Base-by-base conservation (phyloP, 2,797 vertebrate genomes). In the Hippopotamyrus pictus region DNA sequence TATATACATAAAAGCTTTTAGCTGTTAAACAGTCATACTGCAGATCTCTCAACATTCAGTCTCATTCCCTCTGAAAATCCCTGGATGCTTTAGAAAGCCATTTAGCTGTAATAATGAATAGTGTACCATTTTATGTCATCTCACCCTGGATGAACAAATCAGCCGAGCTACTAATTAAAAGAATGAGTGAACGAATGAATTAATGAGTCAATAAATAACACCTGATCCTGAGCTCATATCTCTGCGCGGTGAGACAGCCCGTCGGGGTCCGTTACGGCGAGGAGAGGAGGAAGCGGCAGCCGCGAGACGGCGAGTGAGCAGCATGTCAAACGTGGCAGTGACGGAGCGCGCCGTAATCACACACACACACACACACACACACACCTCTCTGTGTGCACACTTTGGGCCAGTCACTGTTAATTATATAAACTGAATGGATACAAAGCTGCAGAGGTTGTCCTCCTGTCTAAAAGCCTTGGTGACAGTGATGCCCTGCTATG, bases 151-250 rank as follows among this genome's bases (percentile, higher is more conserved):
- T 82, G 76, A 82, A 82, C 76, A 82, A 41, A 82, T 82, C 76
- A 82, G 17, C 76, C 76, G 19, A 82, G 76, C 76, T 44, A 46
- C 76, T 82, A 82, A 82, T 82, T 82, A 82, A 82, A 82, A 82
- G 76, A 82, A 82, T 82, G 76, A 82, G 76, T 82, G 76, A 82
- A 82, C 41, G 76, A 82, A 82, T 82, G 76, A 82, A 82, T 82
- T 82, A 82, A 82, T 82, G 76, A 82, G 76, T 82, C 76, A 82
- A 82, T 82, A 82, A 82, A 82, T 82, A 82, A 82, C 37, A 82
- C 41, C 76, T 46, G 41, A 82, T 46, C 76, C 76, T 82, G 76
- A 82, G 76, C 76, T 82, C 76, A 82, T 82, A 82, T 82, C 17
- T 46, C 76, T n/a, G 41, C 1, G 41, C 17, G 3, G 41, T 82